Evolutionary conservation across 2,797 vertebrate genomes (phyloP).

Genomic region (Martes flavigula): DNA sequence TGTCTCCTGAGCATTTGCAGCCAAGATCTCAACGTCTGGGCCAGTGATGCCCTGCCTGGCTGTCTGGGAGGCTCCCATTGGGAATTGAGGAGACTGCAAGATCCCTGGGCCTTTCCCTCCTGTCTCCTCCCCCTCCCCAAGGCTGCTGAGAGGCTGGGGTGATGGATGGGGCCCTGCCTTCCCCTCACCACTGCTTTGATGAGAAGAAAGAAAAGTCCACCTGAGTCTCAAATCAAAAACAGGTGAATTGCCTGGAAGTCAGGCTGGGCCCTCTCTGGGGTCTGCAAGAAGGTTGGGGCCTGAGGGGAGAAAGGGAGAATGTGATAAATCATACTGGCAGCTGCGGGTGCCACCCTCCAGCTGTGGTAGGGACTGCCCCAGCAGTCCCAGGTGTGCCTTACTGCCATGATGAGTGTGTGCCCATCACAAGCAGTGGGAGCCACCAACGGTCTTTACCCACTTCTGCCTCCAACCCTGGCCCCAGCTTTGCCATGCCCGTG

Average conservation of each 20-base stretch:
- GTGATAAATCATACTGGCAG: constrained; percentile 76
- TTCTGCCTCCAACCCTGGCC: not conserved
- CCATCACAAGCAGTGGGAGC: not conserved
- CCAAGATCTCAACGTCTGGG: not conserved
- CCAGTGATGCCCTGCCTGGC: not conserved
- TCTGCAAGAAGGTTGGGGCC: constrained; percentile 59
- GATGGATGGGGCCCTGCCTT: constrained; percentile 75
- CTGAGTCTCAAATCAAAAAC: constrained; percentile 80
- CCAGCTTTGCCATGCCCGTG: not conserved
- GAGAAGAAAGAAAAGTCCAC: constrained; percentile 78
- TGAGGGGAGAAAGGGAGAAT: constrained; percentile 46
- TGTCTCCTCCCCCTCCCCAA: constrained; percentile 26
- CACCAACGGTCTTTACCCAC: not conserved
- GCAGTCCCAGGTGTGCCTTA: not conserved
- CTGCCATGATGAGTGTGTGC: not conserved
- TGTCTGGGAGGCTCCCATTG: constrained; percentile 41
- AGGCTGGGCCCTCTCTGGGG: constrained; percentile 58
- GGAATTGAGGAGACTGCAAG: constrained; percentile 21
- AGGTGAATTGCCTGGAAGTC: constrained; percentile 71
- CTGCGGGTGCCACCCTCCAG: constrained; percentile 57
- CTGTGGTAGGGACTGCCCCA: not conserved
- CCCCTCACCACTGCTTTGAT: constrained; percentile 72
- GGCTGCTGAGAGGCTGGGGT: constrained; percentile 70
- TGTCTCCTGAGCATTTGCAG: constrained; percentile 1
- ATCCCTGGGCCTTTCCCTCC: constrained; percentile 28